phyloP scores from a whole-genome alignment of 2,888 invertebrate species.

The Acholoe squamosa region DNA sequence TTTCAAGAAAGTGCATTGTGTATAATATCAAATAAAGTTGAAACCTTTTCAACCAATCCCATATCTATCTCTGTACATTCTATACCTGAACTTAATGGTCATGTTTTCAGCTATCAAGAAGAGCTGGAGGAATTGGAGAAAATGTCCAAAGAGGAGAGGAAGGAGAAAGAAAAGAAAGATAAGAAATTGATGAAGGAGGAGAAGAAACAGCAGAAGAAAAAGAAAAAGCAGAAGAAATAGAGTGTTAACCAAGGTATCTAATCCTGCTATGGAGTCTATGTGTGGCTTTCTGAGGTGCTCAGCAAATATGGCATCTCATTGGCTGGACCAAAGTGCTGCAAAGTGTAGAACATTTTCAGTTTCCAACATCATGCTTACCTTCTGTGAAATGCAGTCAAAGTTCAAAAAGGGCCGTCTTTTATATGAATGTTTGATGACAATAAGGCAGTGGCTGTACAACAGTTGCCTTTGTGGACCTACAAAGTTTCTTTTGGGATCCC shows the following conservation, averaged over 20 bases:
- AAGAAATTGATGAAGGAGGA: constrained; percentile 8
- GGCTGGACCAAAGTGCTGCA: constrained; percentile 26
- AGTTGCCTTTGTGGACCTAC: too few species aligned
- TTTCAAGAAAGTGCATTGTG: not conserved
- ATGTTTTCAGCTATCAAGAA: not conserved
- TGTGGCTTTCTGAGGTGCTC: not conserved
- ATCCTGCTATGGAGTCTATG: not conserved
- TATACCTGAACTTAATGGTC: not conserved
- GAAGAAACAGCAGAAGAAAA: not conserved
- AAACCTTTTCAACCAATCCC: not conserved
- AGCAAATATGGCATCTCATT: not conserved
- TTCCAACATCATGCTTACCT: not conserved
- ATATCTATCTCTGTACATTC: not conserved
- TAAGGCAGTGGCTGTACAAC: too few species aligned
- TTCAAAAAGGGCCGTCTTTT: not conserved
- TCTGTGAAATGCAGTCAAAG: not conserved
- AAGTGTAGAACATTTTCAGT: not conserved
- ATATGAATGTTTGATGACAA: too few species aligned
- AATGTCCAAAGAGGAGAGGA: not conserved
- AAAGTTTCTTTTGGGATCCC: too few species aligned
- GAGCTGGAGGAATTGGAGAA: not conserved
- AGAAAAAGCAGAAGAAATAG: not conserved
- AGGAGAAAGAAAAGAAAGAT: not conserved
- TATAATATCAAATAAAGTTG: too few species aligned
- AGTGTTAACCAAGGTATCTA: not conserved